Conservation (phyloP, 2,113 vertebrate species). For the Rafetus swinhoei region DNA sequence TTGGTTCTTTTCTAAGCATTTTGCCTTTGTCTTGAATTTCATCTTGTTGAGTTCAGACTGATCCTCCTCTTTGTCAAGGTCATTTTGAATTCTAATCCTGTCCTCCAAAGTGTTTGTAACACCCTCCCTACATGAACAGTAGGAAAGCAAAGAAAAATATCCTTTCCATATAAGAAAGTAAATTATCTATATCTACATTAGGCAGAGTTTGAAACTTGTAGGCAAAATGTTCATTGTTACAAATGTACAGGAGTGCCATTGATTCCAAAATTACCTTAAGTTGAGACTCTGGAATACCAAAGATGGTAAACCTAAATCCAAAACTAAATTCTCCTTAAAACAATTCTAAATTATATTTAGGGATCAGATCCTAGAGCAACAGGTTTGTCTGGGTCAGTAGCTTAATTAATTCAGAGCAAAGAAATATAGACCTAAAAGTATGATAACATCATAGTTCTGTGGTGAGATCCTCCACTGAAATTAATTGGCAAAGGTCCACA, state of each 20-base stretch:
- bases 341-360: background rate
- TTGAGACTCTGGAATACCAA: background rate
- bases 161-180: background rate
- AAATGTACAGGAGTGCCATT: background rate
- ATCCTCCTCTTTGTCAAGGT: background rate
- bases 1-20: background rate
- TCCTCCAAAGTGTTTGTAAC: background rate
- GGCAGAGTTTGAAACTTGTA: background rate
- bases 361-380: background rate
- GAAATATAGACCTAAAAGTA: background rate
- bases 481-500: background rate
- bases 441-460: background rate
- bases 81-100: background rate
- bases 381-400: background rate
- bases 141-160: background rate
- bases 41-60: background rate
- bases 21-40: background rate
- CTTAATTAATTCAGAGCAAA: background rate
- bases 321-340: background rate
- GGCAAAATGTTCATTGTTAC: fast-evolving
- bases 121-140: background rate
- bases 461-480: background rate
- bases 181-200: background rate
- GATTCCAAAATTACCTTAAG: background rate
- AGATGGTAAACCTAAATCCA: background rate